Percentiles rank a stretch among this genome's conserved stretches.
phyloP scores from a whole-genome alignment of 2,113 vertebrate species.

The Chionodraco myersi region DNA sequence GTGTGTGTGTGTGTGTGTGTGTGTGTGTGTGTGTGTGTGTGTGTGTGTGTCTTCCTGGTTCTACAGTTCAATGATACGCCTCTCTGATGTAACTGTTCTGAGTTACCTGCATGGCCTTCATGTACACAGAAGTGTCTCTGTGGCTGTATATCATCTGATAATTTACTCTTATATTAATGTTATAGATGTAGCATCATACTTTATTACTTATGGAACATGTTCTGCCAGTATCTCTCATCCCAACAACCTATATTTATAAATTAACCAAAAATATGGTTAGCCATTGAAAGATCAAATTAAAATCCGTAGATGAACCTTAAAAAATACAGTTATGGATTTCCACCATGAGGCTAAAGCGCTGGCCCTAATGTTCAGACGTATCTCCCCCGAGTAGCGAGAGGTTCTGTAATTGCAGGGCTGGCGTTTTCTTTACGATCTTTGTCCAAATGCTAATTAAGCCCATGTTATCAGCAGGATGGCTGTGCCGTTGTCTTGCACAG shows the following conservation, averaged over 20 bases:
- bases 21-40: no score
- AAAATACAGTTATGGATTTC: no score
- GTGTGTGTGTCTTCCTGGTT: no score
- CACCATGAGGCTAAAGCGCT: not conserved
- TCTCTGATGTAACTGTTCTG: not conserved
- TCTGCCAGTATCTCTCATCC: no score
- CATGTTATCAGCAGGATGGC: not conserved
- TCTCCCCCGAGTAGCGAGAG: not conserved
- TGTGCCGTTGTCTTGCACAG: not conserved
- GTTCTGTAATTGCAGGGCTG: no score
- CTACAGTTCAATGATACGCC: no score
- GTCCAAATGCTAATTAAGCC: constrained; percentile 1
- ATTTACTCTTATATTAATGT: not conserved
- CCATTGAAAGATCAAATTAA: no score
- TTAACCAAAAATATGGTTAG: no score
- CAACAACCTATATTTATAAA: no score
- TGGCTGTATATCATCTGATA: no score
- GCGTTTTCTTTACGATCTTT: not conserved
- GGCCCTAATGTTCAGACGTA: not conserved
- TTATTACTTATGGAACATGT: not conserved
- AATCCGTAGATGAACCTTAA: not conserved
- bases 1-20: no score
- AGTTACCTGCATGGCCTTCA: not conserved
- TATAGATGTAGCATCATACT: not conserved
- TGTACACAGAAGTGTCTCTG: not conserved